Base-by-base conservation (phyloP, 2,888 invertebrate genomes). In the Drosophila mettleri region DNA sequence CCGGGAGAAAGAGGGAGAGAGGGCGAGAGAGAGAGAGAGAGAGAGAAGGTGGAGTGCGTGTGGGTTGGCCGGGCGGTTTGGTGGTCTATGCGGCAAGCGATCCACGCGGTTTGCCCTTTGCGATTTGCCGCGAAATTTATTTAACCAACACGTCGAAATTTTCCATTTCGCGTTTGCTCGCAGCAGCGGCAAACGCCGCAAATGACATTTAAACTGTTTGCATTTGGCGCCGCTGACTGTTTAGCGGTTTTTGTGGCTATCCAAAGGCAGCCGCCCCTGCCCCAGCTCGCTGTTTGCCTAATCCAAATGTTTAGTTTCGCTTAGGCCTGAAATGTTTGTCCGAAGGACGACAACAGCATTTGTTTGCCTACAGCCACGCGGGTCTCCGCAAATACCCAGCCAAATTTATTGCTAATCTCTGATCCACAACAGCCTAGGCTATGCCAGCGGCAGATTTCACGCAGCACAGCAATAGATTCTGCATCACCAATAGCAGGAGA, bases 201-300 rank as follows among this genome's bases (percentile, higher is more conserved):
- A 78, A 72, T 86, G 85, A 58, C 82, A 73, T 86, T 88, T 83
- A 84, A 86, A 86, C 73, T 86, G 86, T 83, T 83, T 76, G 76
- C 85, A 74, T 86, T 73, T 74, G 57, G 43, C 62, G 66, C 69
- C 69, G 82, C 71, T 63, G 65, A 51, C 75, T 74, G 67, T 77
- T 88, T 81, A 76, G 84, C 67, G 83, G 83, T 73, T 86, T 70
- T 55, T 84, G 78, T 31, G 70, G 84, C 78, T 57, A 63, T 16
- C 27, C 57, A 27, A 14, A 18, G 34, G 9, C 22, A 2, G 33
- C 16, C 27, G 1, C 31, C n/a, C 33, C 46, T 2, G n/a, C 18
- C 58, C 1, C 22, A 38, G 54, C 12, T 41, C 39, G 43, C 49
- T 55, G 51, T 46, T 46, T 53, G 58, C 45, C 57, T 64, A 74